phyloP scores from a whole-genome alignment of 2,888 invertebrate species.

The Plebejus anna region DNA sequence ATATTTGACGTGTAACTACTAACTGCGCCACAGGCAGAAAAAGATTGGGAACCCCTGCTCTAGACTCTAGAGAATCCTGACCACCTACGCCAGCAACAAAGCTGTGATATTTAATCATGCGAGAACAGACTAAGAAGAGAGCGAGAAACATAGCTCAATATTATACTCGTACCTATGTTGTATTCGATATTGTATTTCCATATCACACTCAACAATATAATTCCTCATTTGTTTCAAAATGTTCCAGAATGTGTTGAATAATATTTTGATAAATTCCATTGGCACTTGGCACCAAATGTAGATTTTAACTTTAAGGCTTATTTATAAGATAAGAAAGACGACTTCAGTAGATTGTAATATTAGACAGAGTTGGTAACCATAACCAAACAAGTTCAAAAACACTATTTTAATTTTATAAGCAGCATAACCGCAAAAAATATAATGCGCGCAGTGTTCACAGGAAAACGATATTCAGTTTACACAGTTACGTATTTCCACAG shows the following conservation, averaged over 20 bases:
- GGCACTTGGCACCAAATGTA: background rate
- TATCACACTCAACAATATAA: too few species aligned
- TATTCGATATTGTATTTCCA: background rate
- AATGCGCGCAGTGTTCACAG: background rate
- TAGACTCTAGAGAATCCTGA: background rate
- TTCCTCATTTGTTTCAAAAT: background rate
- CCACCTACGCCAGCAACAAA: background rate
- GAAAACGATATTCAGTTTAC: background rate
- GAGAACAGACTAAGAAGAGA: background rate
- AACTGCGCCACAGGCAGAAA: too few species aligned
- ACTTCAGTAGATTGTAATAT: too few species aligned
- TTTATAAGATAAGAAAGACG: too few species aligned
- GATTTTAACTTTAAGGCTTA: background rate
- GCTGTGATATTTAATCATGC: background rate
- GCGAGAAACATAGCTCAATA: background rate
- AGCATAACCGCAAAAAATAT: background rate
- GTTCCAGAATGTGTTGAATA: background rate
- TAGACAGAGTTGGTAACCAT: too few species aligned
- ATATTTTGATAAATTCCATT: too few species aligned
- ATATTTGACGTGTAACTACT: too few species aligned
- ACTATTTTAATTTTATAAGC: too few species aligned
- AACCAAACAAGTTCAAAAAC: too few species aligned
- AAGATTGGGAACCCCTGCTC: too few species aligned
- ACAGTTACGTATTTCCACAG: background rate
- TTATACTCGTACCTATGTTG: background rate